Conservation (phyloP, 2,888 invertebrate species). For the Phania funesta region DNA sequence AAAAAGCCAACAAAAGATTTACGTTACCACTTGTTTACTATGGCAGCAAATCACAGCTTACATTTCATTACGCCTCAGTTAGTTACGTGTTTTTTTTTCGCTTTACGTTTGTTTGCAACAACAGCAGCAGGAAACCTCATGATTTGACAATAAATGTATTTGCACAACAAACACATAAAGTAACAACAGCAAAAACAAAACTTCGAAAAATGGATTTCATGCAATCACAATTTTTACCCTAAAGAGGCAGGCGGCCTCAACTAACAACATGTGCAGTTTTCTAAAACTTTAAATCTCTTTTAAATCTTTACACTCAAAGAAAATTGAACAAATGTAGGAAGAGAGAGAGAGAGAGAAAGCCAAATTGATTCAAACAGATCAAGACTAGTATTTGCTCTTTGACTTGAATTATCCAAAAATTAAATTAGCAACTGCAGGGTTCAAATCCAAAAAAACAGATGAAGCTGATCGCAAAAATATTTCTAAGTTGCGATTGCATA, state of each 20-base stretch:
- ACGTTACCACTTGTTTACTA: slow-evolving; percentile 69
- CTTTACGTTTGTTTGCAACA: slow-evolving; percentile 12
- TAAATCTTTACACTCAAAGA: slow-evolving; percentile 39
- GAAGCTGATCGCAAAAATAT: too few relatives aligned
- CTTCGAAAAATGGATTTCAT: slow-evolving; percentile 49
- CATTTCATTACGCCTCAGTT: slow-evolving; percentile 66
- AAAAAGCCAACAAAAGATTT: slow-evolving; percentile 68
- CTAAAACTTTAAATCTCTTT: slow-evolving; percentile 59
- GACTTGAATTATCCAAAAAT: too few relatives aligned
- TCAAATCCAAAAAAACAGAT: too few relatives aligned
- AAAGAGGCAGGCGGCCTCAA: slow-evolving; percentile 10
- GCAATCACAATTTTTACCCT: slow-evolving; percentile 35
- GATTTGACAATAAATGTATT: slow-evolving; percentile 77
- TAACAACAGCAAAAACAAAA: slow-evolving; percentile 38
- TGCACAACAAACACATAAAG: slow-evolving; percentile 55
- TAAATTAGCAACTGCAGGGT: too few relatives aligned
- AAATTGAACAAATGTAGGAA: neutral
- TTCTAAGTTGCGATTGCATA: too few relatives aligned
- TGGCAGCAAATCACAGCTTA: slow-evolving; percentile 70
- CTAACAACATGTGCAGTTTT: slow-evolving; percentile 58
- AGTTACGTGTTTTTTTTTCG: slow-evolving; percentile 16
- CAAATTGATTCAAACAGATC: too few relatives aligned
- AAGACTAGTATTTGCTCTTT: too few relatives aligned
- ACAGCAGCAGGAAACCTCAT: slow-evolving; percentile 75
- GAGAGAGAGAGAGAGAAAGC: too few relatives aligned